phyloP scores from a whole-genome alignment of 2,113 vertebrate species.

The Hemiscyllium ocellatum region DNA sequence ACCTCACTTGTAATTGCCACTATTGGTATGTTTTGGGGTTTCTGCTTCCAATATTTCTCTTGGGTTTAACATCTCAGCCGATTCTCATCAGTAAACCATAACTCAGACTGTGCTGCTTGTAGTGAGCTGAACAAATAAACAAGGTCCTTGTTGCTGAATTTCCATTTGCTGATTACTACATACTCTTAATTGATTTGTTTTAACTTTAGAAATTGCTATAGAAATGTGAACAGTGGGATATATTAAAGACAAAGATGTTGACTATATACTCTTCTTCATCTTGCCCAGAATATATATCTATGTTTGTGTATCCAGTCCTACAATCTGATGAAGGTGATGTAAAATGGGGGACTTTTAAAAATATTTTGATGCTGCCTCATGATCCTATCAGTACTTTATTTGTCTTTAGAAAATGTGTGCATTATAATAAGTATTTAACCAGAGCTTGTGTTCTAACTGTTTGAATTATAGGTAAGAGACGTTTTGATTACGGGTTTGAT shows the following conservation, averaged over 20 bases:
- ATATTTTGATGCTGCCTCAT: not conserved
- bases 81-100: not conserved
- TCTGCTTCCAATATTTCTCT: not conserved
- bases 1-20: not conserved
- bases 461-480: not conserved
- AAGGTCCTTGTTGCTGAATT: not conserved
- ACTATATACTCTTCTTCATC: not conserved
- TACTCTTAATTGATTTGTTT: not conserved
- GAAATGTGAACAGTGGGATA: not conserved
- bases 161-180: not conserved
- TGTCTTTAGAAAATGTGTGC: not conserved
- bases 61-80: not conserved
- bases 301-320: not conserved
- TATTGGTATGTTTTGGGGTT: not conserved
- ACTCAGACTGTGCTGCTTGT: not conserved
- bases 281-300: not conserved
- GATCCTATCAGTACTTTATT: not conserved
- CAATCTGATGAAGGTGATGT: not conserved
- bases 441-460: not conserved
- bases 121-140: not conserved
- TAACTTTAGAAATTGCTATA: not conserved
- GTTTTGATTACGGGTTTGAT: not conserved
- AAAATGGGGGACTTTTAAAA: not conserved
- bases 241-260: not conserved
- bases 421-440: not conserved